Conservation (phyloP, 2,797 vertebrate species). For the Pantherophis alleghaniensis region DNA sequence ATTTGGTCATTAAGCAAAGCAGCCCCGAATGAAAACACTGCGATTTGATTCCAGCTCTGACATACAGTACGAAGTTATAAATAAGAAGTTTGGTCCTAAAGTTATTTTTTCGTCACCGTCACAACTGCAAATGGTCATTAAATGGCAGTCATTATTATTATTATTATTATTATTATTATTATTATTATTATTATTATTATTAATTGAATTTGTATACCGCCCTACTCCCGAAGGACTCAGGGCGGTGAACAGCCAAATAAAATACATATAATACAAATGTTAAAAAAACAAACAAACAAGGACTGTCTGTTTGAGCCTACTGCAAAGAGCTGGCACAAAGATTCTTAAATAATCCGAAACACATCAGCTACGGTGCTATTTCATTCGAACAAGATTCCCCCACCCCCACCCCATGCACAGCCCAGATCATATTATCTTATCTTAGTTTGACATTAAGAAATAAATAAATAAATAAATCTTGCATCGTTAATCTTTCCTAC, state of each 20-base stretch:
- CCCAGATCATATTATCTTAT: background rate
- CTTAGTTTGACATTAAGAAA: background rate
- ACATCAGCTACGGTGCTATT: background rate
- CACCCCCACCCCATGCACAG: accelerated
- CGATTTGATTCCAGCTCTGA: background rate
- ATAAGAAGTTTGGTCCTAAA: background rate
- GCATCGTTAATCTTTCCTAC: background rate
- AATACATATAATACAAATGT: too few relatives aligned
- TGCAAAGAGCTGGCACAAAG: background rate
- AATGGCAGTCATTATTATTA: background rate
- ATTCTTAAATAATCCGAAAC: background rate
- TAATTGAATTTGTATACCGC: too few relatives aligned
- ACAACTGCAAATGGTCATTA: background rate
- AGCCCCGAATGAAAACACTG: background rate
- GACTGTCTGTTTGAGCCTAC: background rate
- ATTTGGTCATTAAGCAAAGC: background rate
- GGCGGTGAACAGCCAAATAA: too few relatives aligned
- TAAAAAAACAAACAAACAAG: background rate
- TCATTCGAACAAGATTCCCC: background rate
- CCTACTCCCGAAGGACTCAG: too few relatives aligned
- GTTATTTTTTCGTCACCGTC: background rate
- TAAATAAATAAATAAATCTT: background rate
- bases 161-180: too few relatives aligned
- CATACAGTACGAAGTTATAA: too few relatives aligned
- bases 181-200: too few relatives aligned